Conservation (phyloP, 2,888 invertebrate species). For the Plebejus anna region DNA sequence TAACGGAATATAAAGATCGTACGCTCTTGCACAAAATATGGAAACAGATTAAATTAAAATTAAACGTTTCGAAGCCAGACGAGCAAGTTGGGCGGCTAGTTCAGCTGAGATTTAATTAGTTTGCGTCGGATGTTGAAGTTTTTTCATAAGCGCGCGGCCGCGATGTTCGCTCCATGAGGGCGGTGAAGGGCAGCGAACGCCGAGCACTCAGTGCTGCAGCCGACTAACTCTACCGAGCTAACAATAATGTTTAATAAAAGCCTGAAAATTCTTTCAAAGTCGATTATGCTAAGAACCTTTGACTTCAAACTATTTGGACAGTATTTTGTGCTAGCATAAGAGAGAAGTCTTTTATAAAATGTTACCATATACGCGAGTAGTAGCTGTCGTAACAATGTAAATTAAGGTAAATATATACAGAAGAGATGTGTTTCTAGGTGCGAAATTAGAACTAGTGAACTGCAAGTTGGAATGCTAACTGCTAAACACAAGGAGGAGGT, state of each 20-base stretch:
- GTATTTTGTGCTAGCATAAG: neutral
- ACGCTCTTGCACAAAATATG: neutral
- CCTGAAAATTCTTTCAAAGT: neutral
- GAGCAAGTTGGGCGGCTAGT: constrained; percentile 8
- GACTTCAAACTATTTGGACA: neutral
- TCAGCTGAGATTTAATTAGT: constrained; percentile 18
- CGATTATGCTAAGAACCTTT: neutral
- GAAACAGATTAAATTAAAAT: neutral
- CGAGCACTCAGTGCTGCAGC: neutral
- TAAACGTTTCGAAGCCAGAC: neutral
- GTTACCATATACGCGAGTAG: neutral
- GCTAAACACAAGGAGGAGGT: neutral
- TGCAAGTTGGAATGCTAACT: neutral
- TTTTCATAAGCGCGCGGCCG: constrained; percentile 18
- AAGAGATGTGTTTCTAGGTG: neutral
- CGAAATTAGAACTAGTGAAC: neutral
- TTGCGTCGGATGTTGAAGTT: neutral
- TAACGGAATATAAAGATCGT: neutral
- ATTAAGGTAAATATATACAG: neutral
- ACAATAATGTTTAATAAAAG: neutral
- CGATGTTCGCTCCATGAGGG: neutral
- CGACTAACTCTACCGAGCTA: neutral
- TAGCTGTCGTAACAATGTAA: neutral
- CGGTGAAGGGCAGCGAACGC: neutral
- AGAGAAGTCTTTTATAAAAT: neutral